Conservation (phyloP, 2,797 vertebrate species). For the Xiphorhynchus erythropygius region DNA sequence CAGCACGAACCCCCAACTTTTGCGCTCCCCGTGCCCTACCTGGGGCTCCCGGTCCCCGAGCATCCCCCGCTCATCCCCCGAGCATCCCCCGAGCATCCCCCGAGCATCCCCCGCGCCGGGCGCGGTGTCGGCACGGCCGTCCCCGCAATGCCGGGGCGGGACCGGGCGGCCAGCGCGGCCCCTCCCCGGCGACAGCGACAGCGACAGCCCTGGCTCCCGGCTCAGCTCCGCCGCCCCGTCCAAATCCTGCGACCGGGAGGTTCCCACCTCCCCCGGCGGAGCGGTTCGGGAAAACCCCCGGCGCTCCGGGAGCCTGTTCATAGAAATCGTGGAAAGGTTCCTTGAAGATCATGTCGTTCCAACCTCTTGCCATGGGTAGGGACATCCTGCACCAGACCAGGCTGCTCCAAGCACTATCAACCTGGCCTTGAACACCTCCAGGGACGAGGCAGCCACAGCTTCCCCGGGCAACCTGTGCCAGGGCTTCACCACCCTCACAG, state of each 20-base stretch:
- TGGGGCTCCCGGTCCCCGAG: background rate
- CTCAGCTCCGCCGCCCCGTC: background rate
- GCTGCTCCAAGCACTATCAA: background rate
- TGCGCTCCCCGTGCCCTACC: background rate
- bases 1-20: background rate
- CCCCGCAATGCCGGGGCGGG: slow-evolving; percentile 72
- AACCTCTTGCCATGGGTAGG: background rate
- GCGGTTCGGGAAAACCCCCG: background rate
- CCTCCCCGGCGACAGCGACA: background rate
- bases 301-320: background rate
- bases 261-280: background rate
- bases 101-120: background rate
- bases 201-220: background rate
- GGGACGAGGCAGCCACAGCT: background rate
- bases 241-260: background rate
- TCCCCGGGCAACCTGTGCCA: background rate
- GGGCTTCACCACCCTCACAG: fast-evolving
- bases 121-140: slow-evolving; percentile 75
- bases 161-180: background rate
- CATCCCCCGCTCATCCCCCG: background rate
- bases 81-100: too few species aligned
- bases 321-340: background rate
- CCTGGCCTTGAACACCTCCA: background rate
- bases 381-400: too few species aligned
- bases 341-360: background rate